Percentiles rank a stretch among this genome's conserved stretches.
These are phyloP conservation scores for Amblyjoppa fuscipennis DNA, from an alignment of 2,888 invertebrate species.

Conservation along the genomic window DNA sequence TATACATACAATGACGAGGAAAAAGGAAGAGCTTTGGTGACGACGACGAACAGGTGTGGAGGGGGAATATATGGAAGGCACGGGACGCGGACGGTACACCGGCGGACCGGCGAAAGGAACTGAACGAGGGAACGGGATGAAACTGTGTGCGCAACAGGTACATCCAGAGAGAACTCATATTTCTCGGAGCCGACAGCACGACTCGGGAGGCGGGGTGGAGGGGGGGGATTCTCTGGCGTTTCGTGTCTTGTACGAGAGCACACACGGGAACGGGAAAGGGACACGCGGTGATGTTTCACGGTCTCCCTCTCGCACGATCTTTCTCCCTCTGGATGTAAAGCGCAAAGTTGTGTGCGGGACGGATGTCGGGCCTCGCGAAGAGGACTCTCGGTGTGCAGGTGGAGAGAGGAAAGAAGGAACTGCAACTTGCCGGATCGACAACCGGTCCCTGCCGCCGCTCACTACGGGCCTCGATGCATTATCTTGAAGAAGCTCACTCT, in stretches of 20 bases:
- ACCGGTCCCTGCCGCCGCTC: constrained; percentile 62
- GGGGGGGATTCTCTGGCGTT: neutral
- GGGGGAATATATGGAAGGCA: constrained; percentile 32
- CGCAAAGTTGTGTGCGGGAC: constrained; percentile 9
- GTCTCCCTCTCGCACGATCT: neutral
- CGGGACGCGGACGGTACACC: neutral
- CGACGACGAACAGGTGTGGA: constrained; percentile 30
- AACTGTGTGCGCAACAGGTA: constrained; percentile 66
- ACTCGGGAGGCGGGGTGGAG: constrained; percentile 5
- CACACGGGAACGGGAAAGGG: neutral
- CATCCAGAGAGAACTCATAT: constrained; percentile 61
- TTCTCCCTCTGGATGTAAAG: neutral
- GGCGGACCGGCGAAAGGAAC: constrained; percentile 50
- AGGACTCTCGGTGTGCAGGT: constrained; percentile 25
- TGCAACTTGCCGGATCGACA: constrained; percentile 69
- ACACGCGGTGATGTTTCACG: constrained; percentile 23
- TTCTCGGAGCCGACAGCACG: constrained; percentile 23
- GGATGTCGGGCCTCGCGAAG: constrained; percentile 16
- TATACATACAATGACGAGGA: constrained; percentile 47
- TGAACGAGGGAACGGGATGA: constrained; percentile 43
- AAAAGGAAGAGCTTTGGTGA: constrained; percentile 9
- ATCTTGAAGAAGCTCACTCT: constrained; percentile 68
- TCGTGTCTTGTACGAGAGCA: constrained; percentile 8
- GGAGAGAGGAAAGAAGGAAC: constrained; percentile 54
- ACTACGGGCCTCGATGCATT: constrained; percentile 48